Evolutionary conservation across 23 tunicate genomes (phyloP), one percentile per base, ranked within the genome.

Genomic region (Corella eumyota): DNA sequence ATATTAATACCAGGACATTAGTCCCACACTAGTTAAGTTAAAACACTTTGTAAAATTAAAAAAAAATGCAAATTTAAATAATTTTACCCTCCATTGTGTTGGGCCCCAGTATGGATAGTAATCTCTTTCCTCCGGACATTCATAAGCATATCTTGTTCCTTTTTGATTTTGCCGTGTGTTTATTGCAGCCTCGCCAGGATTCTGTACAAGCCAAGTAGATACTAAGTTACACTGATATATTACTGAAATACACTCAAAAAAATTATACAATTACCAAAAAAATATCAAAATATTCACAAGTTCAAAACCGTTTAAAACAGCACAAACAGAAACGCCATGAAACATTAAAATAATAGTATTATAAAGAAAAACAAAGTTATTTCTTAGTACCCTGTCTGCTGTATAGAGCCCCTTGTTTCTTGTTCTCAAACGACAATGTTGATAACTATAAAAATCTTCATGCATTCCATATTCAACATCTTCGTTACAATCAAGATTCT

Each of bases 81-180:
- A 30, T 57, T 52, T 36, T 66, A 86, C 95, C 80, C 61, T 81
- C 98, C 98, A 90, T 9, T 67, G 76, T 2, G 79, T 66, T 3
- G 78, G 84, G 5, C 62, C 74, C 77, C 80, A 90, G 54, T 90
- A 81, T 3, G 98, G 98, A 46, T 90, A 90, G 53, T 90, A 90
- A 70, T 90, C 98, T 74, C 68, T 74, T 70, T 90, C 98, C 50
- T 90, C 92, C 2, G 92, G 65, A 61, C 98, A 90, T 65, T 90
- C 98, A 51, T 61, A 80, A 17, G 92, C 98, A 52, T 58, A 56
- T 33, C 92, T 48, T 45, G 75, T 75, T 19, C 92, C 92, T 32
- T 75, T 70, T 0, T 50, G 69, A 51, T 90, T 75, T 51, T 90
- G 98, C 11, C 98, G 69, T 3, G 98, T 90, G 26, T 50, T 38